phyloP scores from a whole-genome alignment of 2,113 vertebrate species.

The Eclectus roratus region DNA sequence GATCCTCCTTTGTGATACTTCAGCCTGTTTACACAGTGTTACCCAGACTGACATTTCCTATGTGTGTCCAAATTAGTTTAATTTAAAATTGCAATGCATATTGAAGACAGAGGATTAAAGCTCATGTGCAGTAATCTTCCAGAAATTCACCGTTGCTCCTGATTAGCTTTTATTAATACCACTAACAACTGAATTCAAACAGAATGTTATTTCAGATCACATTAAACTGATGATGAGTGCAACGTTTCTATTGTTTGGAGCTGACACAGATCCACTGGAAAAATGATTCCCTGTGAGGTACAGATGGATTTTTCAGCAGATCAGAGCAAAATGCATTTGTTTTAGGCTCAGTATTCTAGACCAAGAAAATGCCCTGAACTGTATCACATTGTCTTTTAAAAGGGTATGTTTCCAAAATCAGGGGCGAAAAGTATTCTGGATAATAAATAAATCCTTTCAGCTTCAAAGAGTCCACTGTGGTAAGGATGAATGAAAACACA shows the following conservation, averaged over 20 bases:
- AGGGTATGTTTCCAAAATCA: constrained; percentile 76
- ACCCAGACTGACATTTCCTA: constrained; percentile 58
- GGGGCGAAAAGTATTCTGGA: constrained; percentile 68
- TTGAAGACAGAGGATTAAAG: constrained; percentile 66
- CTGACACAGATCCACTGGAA: constrained; percentile 59
- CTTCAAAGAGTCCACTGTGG: constrained; percentile 71
- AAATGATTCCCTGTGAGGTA: constrained; percentile 27
- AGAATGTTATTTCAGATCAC: constrained; percentile 62
- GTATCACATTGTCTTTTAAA: constrained; percentile 72
- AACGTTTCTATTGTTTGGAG: constrained; percentile 55
- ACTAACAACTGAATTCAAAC: constrained; percentile 46
- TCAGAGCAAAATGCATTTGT: constrained; percentile 41
- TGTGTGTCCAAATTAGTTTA: constrained; percentile 62
- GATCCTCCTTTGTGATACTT: constrained; percentile 54
- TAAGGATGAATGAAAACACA: constrained; percentile 68
- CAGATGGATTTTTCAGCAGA: constrained; percentile 52
- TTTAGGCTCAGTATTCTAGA: constrained; percentile 69
- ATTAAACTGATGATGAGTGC: constrained; percentile 28
- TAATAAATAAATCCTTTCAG: constrained; percentile 81
- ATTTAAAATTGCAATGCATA: constrained; percentile 65
- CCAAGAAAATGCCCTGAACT: constrained; percentile 67
- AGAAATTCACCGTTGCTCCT: constrained; percentile 60
- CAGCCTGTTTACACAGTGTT: constrained; percentile 48
- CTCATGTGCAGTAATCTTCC: constrained; percentile 16
- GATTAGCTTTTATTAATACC: constrained; percentile 70